These are phyloP conservation scores for Pseudorhiza aurosa DNA, from an alignment of 30 jellyfish, hydroid and myxozoan genomes.

Conservation along the genomic window DNA sequence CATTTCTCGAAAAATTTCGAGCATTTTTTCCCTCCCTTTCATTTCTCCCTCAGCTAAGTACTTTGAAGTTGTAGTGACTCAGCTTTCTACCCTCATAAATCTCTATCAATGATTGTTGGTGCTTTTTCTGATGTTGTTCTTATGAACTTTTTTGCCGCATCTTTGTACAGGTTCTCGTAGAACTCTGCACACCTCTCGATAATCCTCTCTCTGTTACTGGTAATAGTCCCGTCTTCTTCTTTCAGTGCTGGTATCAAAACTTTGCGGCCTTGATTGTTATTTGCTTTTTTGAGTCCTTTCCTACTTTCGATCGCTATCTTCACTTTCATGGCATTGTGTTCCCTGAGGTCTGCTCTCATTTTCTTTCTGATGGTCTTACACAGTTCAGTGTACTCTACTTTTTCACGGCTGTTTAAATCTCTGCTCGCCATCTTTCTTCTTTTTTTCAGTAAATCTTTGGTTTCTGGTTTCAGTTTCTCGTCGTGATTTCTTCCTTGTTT, in stretches of 20 bases:
- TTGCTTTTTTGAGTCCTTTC: constrained; percentile 40
- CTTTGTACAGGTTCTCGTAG: constrained; percentile 30
- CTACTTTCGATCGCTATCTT: constrained; percentile 50
- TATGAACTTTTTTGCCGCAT: constrained; percentile 13
- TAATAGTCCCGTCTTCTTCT: constrained; percentile 39
- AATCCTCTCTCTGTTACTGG: constrained; percentile 55
- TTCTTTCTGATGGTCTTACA: constrained; percentile 50
- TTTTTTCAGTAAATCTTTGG: constrained; percentile 35
- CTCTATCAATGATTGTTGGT: constrained; percentile 34
- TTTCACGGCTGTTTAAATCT: not conserved
- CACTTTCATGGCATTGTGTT: constrained; percentile 42
- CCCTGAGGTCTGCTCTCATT: constrained; percentile 46
- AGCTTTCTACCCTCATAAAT: too few species aligned
- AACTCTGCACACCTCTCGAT: constrained; percentile 50
- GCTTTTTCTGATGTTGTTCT: constrained; percentile 37
- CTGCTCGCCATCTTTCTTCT: constrained; percentile 25
- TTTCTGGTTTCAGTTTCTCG: constrained; percentile 54
- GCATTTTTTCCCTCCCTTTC: too few species aligned
- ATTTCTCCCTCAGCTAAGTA: too few species aligned
- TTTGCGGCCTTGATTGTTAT: constrained; percentile 2
- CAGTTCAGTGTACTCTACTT: constrained; percentile 19
- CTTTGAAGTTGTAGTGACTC: too few species aligned
- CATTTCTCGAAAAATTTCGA: too few species aligned
- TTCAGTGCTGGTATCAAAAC: constrained; percentile 49
- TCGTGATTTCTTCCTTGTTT: constrained; percentile 4